These are phyloP conservation scores for Toxostoma redivivum DNA, from an alignment of 2,113 vertebrate species.

Conservation along the genomic window DNA sequence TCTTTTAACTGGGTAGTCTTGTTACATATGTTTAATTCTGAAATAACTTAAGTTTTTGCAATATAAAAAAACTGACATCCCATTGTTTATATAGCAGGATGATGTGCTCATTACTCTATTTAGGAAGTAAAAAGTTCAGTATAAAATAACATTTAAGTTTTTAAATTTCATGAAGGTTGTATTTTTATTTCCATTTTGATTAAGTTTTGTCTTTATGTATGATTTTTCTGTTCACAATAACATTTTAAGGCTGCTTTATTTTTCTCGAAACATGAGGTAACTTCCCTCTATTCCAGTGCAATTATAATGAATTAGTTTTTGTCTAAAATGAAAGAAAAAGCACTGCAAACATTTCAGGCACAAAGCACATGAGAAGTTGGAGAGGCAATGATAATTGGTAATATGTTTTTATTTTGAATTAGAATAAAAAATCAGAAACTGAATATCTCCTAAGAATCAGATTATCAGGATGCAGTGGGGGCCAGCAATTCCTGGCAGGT, in stretches of 20 bases:
- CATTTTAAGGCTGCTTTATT: not conserved
- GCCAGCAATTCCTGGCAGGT: not conserved
- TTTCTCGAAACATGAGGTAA: not conserved
- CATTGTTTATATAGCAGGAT: not conserved
- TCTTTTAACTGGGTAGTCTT: not conserved
- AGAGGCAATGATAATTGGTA: not conserved
- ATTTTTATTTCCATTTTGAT: not conserved
- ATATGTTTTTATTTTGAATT: not conserved
- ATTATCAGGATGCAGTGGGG: not conserved
- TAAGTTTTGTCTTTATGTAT: not conserved
- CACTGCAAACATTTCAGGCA: not conserved
- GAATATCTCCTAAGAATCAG: not conserved
- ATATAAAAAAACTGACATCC: not conserved
- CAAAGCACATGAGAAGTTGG: not conserved
- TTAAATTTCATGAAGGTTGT: not conserved
- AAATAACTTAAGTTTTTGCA: not conserved
- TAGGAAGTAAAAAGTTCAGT: not conserved
- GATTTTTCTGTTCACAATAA: not conserved
- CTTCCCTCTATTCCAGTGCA: not conserved
- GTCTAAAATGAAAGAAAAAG: not conserved
- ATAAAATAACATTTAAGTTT: not conserved
- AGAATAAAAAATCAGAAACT: not conserved
- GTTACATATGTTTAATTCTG: not conserved
- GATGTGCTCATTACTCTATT: not conserved
- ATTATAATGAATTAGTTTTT: not conserved